Evolutionary conservation across 2,888 invertebrate species (phyloP), one percentile per base, ranked within the genome.

Genomic region (Drosophila recens): DNA sequence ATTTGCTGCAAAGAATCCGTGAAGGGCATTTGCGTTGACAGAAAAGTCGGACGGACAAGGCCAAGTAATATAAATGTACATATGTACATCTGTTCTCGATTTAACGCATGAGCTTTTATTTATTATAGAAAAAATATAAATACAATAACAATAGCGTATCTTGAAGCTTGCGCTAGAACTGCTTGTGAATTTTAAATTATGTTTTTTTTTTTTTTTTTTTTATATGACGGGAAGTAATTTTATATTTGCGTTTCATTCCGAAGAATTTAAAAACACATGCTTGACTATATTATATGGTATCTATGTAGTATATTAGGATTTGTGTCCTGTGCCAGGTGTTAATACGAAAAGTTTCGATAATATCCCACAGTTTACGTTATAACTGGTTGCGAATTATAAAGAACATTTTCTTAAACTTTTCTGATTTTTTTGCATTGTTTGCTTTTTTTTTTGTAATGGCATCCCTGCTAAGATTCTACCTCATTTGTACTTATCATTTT

Each of bases 1-100:
- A 57, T 68, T 15, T 15, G 56, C 61, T 64, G 57, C 34, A n/a
- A 17, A 57, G 45, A 34, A 34, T 56, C 33, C 52, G 17, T 59
- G 62, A 63, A 68, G 65, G 53, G 62, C 46, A 58, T 23, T 17
- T 27, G 20, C 43, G 48, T 17, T 15, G 58, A 67, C 67, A 54
- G 67, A 20, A 40, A 59, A 51, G 77, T 46, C 58, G 27, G 38
- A 23, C 13, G 27, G 17, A 36, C 36, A 46, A 48, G 27, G 48
- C 27, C 48, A 15, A 57, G 17, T 17, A 36, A 15, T 13, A 11
- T 45, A 15, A 4, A 4, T 4, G 4, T 23, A 4, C 3, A 23
- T 23, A 23, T 4, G 27, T 6, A 4, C 20, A 57, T 33, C 34
- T 34, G 45, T 36, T 42, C 15, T 40, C 1, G n/a, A 23, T 23